phyloP scores from a whole-genome alignment of 2,888 invertebrate genomes.

The Exephanes ischioxanthus region DNA sequence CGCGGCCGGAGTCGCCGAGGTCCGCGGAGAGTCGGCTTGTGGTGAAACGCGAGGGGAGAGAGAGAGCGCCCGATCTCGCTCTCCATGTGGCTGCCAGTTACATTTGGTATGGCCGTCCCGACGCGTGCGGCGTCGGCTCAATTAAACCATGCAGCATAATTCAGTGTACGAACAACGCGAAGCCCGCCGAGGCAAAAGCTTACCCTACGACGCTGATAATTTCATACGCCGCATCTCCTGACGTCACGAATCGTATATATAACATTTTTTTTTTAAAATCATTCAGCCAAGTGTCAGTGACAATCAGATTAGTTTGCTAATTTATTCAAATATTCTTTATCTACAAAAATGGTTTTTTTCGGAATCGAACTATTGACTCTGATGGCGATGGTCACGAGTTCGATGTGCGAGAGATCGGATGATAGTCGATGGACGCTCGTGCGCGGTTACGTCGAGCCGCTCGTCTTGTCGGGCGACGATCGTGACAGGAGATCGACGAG shows the following conservation, averaged over 20 bases:
- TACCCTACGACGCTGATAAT: conserved; percentile 40
- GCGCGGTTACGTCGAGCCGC: conserved; percentile 75
- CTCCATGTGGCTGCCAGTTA: conserved; percentile 81
- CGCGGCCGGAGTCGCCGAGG: conserved; percentile 37
- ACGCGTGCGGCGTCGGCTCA: conserved; percentile 75
- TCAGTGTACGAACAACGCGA: conserved; percentile 60
- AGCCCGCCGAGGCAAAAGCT: conserved; percentile 51
- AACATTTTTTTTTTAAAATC: no score
- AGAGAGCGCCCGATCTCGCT: conserved; percentile 62
- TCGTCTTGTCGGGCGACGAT: conserved; percentile 66
- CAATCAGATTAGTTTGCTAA: not conserved
- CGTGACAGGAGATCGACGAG: conserved; percentile 63
- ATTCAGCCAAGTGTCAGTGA: not conserved
- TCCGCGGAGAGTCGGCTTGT: conserved; percentile 9
- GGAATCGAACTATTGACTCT: conserved; percentile 25
- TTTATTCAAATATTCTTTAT: not conserved
- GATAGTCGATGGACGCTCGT: conserved; percentile 48
- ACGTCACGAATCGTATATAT: not conserved
- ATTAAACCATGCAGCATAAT: conserved; percentile 75
- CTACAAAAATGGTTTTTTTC: conserved; percentile 16
- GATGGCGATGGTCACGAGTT: conserved; percentile 22
- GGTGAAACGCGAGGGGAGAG: conserved; percentile 32
- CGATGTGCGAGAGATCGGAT: conserved; percentile 51
- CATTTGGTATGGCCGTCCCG: conserved; percentile 73
- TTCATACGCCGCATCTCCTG: conserved; percentile 38